Base-by-base conservation (phyloP, 2,113 vertebrate species). In the Apodemus speciosus region DNA sequence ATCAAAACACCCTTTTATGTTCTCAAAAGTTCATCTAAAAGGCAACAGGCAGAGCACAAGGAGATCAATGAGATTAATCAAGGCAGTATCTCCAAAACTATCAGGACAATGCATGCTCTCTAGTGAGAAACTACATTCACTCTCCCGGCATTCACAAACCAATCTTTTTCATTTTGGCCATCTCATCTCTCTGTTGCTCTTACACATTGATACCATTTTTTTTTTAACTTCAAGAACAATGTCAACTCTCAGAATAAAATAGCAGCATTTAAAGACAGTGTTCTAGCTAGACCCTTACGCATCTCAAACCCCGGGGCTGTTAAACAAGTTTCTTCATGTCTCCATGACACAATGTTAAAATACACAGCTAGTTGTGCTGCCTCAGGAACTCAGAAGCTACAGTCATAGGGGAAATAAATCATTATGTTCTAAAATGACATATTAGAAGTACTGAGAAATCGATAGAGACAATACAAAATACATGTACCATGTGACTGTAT, bases 21-120 rank as follows among this genome's bases (percentile, higher is more conserved):
- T 80, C 32, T 69, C 68, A 43, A 46, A 25, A 72, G 43, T 38
- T 90, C 27, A 16, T 38, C 72, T 71, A 72, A 76, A 14, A 85
- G 68, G 53, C 5, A 75, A 77, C 15, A 56, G 0, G 21, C 20
- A 27, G 13, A 7, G 38, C 49, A 58, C 21, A 58, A 38, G 38
- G 32, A 27, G 16, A 89, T 40, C 21, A 51, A 38, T 38, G 43
- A 32, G 16, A 88, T 30, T 75, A 85, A 77, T 49, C 20, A 18
- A 49, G 77, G 77, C 64, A 73, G 2, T 40, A 7, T 58, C 72
- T 90, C 71, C 72, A 81, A 86, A 88, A 92, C 32, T 69, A 89
- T 51, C 83, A 51, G 58, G 46, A 21, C 25, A 49, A 40, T 85
- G 60, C 49, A 76, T 18, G 66, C 56, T 85, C 18, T 89, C 79